phyloP scores from a whole-genome alignment of 2,797 vertebrate species.

The Buphagus erythrorhynchus region DNA sequence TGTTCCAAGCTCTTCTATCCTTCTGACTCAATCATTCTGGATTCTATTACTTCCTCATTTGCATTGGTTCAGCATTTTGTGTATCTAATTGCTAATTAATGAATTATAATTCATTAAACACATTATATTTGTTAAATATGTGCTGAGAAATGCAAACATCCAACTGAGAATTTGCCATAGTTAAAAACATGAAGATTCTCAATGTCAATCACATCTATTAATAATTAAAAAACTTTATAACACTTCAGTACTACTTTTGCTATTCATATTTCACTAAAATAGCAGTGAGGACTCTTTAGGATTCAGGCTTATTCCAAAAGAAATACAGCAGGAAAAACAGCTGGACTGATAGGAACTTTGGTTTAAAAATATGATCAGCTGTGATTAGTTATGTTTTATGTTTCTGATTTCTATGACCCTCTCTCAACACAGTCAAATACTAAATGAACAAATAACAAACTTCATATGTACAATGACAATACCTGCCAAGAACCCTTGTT shows the following conservation, averaged over 20 bases:
- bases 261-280: not conserved
- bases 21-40: not conserved
- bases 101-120: not conserved
- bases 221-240: not conserved
- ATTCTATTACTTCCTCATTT: not conserved
- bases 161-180: not conserved
- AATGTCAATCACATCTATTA: not conserved
- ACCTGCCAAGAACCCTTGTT: not conserved
- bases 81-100: not conserved
- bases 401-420: not conserved
- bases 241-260: not conserved
- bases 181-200: not conserved
- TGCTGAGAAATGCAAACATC: not conserved
- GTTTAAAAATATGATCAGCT: not conserved
- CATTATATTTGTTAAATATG: not conserved
- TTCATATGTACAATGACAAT: not conserved
- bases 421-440: not conserved
- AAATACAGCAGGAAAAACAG: not conserved
- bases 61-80: not conserved
- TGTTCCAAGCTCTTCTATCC: not conserved
- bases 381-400: not conserved
- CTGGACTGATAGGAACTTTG: not conserved
- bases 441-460: not conserved
- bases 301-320: not conserved
- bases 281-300: not conserved